These are phyloP conservation scores for Leptopilina boulardi DNA, from an alignment of 1,140 invertebrate species.

Conservation along the genomic window DNA sequence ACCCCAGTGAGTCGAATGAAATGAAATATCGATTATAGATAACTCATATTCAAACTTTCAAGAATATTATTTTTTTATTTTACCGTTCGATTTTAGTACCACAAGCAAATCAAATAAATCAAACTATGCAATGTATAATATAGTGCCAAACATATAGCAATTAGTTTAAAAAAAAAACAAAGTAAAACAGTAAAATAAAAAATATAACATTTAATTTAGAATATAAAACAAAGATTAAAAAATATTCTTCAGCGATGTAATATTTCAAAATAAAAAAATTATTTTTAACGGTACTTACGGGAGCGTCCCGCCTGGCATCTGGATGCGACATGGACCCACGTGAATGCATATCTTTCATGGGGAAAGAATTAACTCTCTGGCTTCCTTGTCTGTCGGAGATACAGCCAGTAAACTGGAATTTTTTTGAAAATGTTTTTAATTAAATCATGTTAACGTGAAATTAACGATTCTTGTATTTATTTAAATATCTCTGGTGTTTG, in stretches of 20 bases:
- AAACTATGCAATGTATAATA: background rate
- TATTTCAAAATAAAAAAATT: background rate
- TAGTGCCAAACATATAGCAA: background rate
- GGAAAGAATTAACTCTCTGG: conserved; percentile 86
- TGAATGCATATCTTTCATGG: conserved; percentile 86
- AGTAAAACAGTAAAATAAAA: background rate
- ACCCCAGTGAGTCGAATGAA: background rate
- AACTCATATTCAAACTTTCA: background rate
- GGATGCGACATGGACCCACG: conserved; percentile 78
- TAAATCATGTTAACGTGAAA: conserved; percentile 51
- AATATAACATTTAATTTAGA: background rate
- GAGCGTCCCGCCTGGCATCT: conserved; percentile 84
- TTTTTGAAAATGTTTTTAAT: conserved; percentile 36
- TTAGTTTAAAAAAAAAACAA: no score
- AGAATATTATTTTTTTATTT: background rate
- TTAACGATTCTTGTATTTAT: conserved; percentile 23
- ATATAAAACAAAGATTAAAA: conserved; percentile 16
- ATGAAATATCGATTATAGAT: conserved; percentile 13
- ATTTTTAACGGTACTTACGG: conserved; percentile 78
- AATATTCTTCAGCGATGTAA: background rate
- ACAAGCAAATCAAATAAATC: background rate
- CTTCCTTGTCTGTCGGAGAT: conserved; percentile 83
- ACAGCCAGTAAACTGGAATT: conserved; percentile 83
- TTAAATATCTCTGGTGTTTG: background rate
- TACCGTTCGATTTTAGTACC: background rate